Base-by-base conservation (phyloP, 2,113 vertebrate genomes). In the Lepus americanus region DNA sequence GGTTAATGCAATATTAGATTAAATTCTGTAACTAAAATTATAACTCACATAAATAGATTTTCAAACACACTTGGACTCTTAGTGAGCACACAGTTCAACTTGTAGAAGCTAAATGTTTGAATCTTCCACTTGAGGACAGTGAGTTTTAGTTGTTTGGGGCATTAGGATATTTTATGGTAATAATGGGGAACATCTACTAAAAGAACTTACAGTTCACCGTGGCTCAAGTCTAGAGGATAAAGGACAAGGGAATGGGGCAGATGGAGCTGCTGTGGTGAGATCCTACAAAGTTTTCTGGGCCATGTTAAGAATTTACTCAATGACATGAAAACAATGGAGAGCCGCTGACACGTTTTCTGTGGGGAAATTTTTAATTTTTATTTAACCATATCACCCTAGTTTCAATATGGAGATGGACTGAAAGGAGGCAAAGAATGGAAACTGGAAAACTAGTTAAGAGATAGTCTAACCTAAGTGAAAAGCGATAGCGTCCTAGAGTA, bases 21-120 rank as follows among this genome's bases (percentile, higher is more conserved):
- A 91, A 78, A 89, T 76, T 89, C 49, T 84, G 29, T 77, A 89
- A n/a, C 49, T 82, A 73, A 74, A 61, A 92, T 87, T 77, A 53
- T 72, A 90, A 79, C 39, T 66, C 29, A 67, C 19, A 76, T 19
- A 85, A 77, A 63, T 63, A 66, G 14, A 12, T 89, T 87, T 84
- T 49, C 36, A 92, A 90, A 86, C 73, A 90, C 55, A 72, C 11
- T 70, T n/a, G 90, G 36, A 51, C 39, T 92, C 39, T 74, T 82
- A 25, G 44, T 77, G n/a, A 79, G 13, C 64, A 76, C 36, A 79
- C 7, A 74, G 2, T 87, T 92, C 63, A 96, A 12, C 53, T 89
- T 59, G 44, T 77, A 8, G 80, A 53, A 96, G 22, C 44, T 80
- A 90, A 49, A 44, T 64, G 14, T 33, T 67, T 67, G 49, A 27